phyloP scores from a whole-genome alignment of 2,113 vertebrate genomes.

The Bettongia penicillata region DNA sequence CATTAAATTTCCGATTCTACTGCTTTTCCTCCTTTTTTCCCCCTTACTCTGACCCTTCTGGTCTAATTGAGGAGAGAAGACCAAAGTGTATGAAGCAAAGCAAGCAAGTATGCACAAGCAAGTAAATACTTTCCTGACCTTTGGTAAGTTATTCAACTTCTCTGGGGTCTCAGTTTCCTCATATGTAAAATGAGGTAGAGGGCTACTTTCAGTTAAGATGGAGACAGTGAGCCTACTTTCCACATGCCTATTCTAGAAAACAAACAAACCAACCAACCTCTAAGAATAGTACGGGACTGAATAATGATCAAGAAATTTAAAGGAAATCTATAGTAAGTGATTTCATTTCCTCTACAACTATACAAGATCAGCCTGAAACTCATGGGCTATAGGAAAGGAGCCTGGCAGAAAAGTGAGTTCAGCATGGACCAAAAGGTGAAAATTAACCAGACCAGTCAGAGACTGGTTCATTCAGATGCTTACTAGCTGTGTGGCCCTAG shows the following conservation, averaged over 20 bases:
- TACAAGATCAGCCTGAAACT: not conserved
- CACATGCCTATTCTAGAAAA: not conserved
- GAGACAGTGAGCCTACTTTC: not conserved
- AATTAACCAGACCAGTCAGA: not conserved
- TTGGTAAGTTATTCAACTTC: not conserved
- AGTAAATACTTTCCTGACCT: not conserved
- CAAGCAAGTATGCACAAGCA: not conserved
- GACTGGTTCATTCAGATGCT: not conserved
- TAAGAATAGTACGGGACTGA: not conserved
- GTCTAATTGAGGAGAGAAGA: not conserved
- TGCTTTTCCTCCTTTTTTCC: not conserved
- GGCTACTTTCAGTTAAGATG: not conserved
- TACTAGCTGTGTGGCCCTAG: not conserved
- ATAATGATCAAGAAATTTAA: not conserved
- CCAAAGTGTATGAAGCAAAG: not conserved
- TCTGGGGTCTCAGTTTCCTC: not conserved
- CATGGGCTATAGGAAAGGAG: not conserved
- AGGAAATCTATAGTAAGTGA: not conserved
- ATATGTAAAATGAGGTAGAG: not conserved
- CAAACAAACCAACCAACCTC: not conserved
- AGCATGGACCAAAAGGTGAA: not conserved
- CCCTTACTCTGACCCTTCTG: not conserved
- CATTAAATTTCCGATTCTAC: not conserved
- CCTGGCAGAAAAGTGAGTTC: not conserved
- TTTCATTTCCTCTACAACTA: not conserved